Evolutionary conservation across 2,797 vertebrate species (phyloP).

Genomic region (Sardinella longiceps): DNA sequence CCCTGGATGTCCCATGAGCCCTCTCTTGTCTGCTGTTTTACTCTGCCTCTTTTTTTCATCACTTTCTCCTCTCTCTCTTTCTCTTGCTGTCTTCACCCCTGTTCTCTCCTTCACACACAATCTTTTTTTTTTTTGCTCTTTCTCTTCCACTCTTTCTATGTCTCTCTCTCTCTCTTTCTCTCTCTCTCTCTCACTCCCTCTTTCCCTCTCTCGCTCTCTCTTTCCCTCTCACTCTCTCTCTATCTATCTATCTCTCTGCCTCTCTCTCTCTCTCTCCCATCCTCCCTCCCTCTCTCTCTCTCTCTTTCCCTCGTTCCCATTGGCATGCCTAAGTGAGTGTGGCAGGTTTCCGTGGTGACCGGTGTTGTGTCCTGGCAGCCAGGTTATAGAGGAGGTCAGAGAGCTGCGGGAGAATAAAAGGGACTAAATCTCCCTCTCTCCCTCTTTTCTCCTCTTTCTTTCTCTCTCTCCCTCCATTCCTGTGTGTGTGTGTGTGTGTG

Average conservation of each 20-base stretch:
- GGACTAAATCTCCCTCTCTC: conserved; percentile 38
- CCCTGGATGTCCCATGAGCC: too few species aligned
- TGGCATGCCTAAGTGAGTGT: conserved; percentile 55
- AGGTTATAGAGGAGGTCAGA: conserved; percentile 62
- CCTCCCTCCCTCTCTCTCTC: neutral
- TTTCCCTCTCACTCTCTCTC: neutral
- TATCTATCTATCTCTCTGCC: neutral
- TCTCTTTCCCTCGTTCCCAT: conserved; percentile 24
- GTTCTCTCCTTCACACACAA: too few species aligned
- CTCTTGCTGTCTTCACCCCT: too few species aligned
- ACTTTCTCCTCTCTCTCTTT: too few species aligned
- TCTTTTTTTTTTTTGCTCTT: neutral
- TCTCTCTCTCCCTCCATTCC: neutral
- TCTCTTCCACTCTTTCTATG: neutral
- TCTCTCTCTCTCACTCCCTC: neutral
- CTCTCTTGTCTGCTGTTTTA: too few species aligned
- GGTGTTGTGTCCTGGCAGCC: conserved; percentile 63
- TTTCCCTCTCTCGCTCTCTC: neutral
- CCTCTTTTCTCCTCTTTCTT: neutral
- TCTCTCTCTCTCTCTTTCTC: neutral
- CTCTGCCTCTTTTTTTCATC: too few species aligned
- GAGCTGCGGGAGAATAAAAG: conserved; percentile 33
- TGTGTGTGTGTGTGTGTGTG: conserved; percentile 31
- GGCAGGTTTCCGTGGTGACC: conserved; percentile 60
- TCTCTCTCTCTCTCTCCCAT: neutral